Conservation (phyloP, 2,113 vertebrate species). For the Eretmochelys imbricata region DNA sequence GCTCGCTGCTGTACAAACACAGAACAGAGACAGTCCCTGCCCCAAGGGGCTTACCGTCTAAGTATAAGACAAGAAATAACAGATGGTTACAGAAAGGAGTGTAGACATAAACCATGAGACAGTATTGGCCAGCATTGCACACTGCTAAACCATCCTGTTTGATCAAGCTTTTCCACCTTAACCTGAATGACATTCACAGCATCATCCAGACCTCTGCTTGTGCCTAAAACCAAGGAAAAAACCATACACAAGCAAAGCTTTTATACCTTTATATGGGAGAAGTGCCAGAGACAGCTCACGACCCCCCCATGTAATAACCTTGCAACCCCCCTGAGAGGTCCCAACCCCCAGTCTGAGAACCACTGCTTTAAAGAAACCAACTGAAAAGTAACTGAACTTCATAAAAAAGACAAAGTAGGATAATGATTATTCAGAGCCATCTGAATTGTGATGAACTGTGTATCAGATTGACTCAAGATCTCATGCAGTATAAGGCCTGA, state of each 20-base stretch:
- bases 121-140: not conserved
- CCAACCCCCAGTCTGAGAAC: too few species aligned
- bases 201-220: not conserved
- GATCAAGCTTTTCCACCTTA: slow-evolving; percentile 32
- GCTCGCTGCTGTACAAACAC: not conserved
- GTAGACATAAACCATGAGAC: not conserved
- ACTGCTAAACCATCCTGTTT: slow-evolving; percentile 38
- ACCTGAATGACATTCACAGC: not conserved
- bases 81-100: not conserved
- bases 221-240: not conserved
- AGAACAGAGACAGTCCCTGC: not conserved
- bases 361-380: not conserved
- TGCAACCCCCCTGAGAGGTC: too few species aligned
- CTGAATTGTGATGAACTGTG: not conserved
- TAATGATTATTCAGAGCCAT: not conserved
- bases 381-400: not conserved
- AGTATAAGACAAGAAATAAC: not conserved
- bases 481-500: not conserved
- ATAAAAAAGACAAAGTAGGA: not conserved
- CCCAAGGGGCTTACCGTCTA: not conserved
- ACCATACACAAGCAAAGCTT: not conserved
- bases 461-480: not conserved
- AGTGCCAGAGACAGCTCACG: not conserved
- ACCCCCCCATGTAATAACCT: too few species aligned
- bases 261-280: not conserved